Evolutionary conservation across 2,113 vertebrate genomes (phyloP).

Genomic region (Poicephalus gulielmi): DNA sequence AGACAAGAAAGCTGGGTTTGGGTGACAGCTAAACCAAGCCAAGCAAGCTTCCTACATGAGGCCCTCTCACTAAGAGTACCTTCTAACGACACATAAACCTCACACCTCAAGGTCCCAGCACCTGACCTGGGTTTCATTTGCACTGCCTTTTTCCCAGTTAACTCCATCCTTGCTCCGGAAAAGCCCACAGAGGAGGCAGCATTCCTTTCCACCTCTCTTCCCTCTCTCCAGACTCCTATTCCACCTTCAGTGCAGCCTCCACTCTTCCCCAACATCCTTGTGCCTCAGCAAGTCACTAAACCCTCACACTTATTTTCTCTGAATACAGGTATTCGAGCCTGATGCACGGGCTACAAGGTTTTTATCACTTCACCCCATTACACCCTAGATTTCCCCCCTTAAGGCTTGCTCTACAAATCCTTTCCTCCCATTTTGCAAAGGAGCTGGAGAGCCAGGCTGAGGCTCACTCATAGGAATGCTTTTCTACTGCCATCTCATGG

Average conservation of each 20-base stretch:
- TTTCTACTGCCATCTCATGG: constrained; percentile 72
- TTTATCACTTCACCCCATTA: background rate
- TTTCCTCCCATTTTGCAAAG: background rate
- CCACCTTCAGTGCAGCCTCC: background rate
- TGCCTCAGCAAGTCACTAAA: background rate
- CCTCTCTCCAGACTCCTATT: background rate
- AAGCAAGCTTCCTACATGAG: background rate
- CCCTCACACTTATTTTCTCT: background rate
- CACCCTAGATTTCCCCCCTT: background rate
- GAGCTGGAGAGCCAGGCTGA: background rate
- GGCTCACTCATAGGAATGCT: background rate
- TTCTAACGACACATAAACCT: too few species aligned
- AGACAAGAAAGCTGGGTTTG: background rate
- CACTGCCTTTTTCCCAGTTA: background rate
- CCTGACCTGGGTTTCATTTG: background rate
- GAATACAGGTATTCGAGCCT: background rate
- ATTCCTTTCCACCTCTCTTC: background rate
- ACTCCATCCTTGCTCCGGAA: background rate
- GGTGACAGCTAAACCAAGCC: background rate
- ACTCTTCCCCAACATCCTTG: background rate
- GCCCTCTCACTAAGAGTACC: background rate
- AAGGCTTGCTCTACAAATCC: background rate
- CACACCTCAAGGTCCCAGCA: background rate
- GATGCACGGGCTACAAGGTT: background rate
- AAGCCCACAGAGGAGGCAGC: background rate